These are phyloP conservation scores for Trematomus loennbergii DNA, from an alignment of 2,113 vertebrate species.

Conservation along the genomic window DNA sequence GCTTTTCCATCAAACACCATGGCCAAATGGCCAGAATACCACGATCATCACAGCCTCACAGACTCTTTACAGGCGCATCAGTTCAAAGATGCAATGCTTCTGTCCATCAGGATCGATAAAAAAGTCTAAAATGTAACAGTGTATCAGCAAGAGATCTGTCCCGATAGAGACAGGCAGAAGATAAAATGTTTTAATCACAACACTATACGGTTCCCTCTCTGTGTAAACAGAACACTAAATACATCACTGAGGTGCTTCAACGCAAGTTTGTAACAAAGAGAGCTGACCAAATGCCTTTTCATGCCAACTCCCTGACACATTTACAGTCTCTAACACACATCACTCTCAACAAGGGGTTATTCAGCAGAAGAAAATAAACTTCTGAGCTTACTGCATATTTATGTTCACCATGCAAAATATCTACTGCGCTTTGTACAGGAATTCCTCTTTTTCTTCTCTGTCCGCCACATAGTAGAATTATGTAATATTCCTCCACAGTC, in stretches of 20 bases:
- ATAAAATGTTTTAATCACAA: constrained; percentile 66
- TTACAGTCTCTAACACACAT: constrained; percentile 5
- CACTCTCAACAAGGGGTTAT: neutral
- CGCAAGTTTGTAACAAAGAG: constrained; percentile 14
- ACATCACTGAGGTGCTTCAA: constrained; percentile 34
- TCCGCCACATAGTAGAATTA: constrained; percentile 12
- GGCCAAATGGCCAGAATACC: neutral
- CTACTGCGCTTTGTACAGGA: constrained; percentile 16
- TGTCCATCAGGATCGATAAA: constrained; percentile 13
- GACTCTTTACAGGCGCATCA: neutral
- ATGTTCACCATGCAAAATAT: neutral
- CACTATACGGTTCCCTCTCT: constrained; percentile 16
- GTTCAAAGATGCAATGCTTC: neutral
- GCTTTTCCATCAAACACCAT: neutral
- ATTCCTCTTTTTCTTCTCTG: neutral
- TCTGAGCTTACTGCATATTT: neutral
- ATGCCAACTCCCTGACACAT: constrained; percentile 37
- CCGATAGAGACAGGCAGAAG: constrained; percentile 45
- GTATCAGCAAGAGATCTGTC: constrained; percentile 38
- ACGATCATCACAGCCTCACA: neutral
- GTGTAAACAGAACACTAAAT: constrained; percentile 34
- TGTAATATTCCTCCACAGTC: constrained; percentile 14
- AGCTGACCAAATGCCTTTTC: constrained; percentile 54
- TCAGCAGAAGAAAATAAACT: constrained; percentile 12
- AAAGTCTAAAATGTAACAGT: constrained; percentile 16